phyloP scores from a whole-genome alignment of 2,888 invertebrate species.

The Congeria kusceri region DNA sequence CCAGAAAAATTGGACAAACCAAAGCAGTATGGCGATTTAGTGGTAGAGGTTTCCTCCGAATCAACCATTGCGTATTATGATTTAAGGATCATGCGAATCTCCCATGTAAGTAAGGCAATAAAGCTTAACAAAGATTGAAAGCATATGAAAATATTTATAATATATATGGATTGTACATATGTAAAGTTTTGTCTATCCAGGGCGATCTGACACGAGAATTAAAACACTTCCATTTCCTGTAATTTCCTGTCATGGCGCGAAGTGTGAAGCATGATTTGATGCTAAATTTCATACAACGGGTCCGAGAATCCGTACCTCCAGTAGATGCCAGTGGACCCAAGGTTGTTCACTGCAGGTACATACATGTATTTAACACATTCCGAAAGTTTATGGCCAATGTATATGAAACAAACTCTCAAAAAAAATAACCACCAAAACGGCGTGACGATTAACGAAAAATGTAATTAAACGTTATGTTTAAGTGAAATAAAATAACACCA shows the following conservation, averaged over 20 bases:
- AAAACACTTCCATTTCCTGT: conserved; percentile 77
- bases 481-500: no score
- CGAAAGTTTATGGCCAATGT: no score
- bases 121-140: no score
- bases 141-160: no score
- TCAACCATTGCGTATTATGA: conserved; percentile 75
- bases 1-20: conserved; percentile 68
- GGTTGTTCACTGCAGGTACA: conserved; percentile 79
- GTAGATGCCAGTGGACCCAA: conserved; percentile 71
- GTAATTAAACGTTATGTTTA: no score
- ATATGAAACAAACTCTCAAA: no score
- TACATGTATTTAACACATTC: no score
- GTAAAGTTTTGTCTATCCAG: conserved; percentile 30
- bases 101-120: conserved; percentile 62
- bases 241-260: conserved; percentile 77
- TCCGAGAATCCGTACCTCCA: conserved; percentile 69
- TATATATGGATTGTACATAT: background rate
- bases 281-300: conserved; percentile 72
- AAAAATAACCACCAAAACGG: no score
- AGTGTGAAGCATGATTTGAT: conserved; percentile 72
- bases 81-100: conserved; percentile 72
- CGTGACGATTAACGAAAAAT: no score
- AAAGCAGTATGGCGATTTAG: conserved; percentile 73
- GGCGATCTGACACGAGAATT: conserved; percentile 59
- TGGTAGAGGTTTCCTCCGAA: conserved; percentile 69